Percentiles rank a stretch among this genome's conserved stretches.
Evolutionary conservation across 2,797 vertebrate species (phyloP).

Genomic region (Gila robusta): DNA sequence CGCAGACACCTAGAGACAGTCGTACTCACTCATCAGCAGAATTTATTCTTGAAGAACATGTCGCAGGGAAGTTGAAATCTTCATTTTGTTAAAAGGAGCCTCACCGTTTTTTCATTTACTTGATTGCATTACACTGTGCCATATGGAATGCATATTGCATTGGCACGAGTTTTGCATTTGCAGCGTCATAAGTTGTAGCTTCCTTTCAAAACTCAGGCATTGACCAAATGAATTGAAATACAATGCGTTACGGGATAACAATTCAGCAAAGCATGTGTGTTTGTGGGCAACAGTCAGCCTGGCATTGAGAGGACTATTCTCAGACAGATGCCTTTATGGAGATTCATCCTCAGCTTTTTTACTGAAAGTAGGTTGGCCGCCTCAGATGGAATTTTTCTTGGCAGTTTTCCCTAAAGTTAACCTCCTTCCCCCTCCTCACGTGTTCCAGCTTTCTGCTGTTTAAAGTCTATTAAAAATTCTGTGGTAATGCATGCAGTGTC

Average conservation of each 20-base stretch:
- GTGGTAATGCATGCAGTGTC: conserved; percentile 73
- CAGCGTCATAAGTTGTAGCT: not conserved
- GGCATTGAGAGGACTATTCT: conserved; percentile 58
- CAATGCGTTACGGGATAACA: not conserved
- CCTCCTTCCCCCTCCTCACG: conserved; percentile 55
- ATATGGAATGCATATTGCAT: conserved; percentile 57
- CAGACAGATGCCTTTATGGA: conserved; percentile 62
- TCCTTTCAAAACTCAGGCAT: conserved; percentile 16
- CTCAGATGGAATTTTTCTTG: conserved; percentile 78
- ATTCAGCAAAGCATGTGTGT: not conserved
- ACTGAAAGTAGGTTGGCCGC: conserved; percentile 74
- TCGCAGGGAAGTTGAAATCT: conserved; percentile 29
- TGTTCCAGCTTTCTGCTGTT: conserved; percentile 63
- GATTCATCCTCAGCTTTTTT: conserved; percentile 78
- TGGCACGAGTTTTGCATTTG: conserved; percentile 35
- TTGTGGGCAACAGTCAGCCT: conserved; percentile 31
- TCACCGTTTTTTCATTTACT: not conserved
- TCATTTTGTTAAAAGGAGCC: conserved; percentile 30
- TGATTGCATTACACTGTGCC: conserved; percentile 41
- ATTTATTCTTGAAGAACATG: conserved; percentile 34
- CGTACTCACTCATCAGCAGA: conserved; percentile 15
- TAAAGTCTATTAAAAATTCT: conserved; percentile 56
- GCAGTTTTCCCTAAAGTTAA: conserved; percentile 72
- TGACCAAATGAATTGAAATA: conserved; percentile 7
- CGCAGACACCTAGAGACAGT: conserved; percentile 54